Conservation (phyloP, 2,888 invertebrate species). For the Dendrolimus houi region DNA sequence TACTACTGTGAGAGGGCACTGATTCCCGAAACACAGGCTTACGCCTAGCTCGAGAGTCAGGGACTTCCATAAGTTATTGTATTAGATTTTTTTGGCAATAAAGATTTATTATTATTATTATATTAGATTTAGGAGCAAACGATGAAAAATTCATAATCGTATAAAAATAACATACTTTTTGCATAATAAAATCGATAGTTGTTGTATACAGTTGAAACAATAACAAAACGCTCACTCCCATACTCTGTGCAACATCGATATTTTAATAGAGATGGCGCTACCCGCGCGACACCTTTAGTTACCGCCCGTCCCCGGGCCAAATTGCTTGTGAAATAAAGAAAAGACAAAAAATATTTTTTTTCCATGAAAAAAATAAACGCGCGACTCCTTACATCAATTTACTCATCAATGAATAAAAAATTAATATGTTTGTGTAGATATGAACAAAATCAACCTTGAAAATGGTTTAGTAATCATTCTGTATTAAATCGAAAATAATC, state of each 20-base stretch:
- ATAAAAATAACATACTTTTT: no score
- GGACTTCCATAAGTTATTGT: no score
- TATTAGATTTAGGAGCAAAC: no score
- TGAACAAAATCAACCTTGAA: background rate
- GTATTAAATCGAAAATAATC: background rate
- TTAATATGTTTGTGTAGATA: background rate
- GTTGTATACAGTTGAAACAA: constrained; percentile 1
- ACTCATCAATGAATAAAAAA: background rate
- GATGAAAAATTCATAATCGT: no score
- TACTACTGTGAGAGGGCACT: no score
- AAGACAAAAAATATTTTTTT: background rate
- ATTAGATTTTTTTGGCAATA: no score
- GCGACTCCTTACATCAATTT: background rate
- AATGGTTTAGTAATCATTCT: background rate
- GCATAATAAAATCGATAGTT: no score
- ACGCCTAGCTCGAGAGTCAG: no score
- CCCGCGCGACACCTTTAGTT: constrained; percentile 9
- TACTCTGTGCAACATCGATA: constrained; percentile 33
- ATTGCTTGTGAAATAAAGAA: constrained; percentile 14
- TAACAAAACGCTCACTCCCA: constrained; percentile 19
- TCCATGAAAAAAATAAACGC: constrained; percentile 3
- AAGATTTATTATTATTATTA: no score
- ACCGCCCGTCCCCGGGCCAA: constrained; percentile 54
- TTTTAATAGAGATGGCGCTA: constrained; percentile 28
- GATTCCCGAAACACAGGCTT: no score